Conservation (phyloP, 1,140 invertebrate genomes). For the Drosophila setifemur region DNA sequence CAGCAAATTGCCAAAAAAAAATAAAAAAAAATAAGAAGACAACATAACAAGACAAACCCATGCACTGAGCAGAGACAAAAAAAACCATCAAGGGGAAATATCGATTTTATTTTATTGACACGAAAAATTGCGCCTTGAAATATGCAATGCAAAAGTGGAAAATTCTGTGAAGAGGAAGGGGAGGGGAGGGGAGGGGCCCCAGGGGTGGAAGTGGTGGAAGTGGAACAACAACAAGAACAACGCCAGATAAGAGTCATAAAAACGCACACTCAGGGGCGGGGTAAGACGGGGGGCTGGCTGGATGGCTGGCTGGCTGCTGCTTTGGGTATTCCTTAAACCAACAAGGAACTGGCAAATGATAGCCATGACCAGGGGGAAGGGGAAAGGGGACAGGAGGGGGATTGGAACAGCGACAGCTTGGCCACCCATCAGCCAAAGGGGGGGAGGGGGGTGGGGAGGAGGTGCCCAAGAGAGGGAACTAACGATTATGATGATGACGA, state of each 20-base stretch:
- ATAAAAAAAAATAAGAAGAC: neutral
- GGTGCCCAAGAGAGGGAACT: slow-evolving; percentile 28
- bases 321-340: slow-evolving; percentile 40
- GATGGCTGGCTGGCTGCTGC: neutral
- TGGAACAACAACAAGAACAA: slow-evolving; percentile 59
- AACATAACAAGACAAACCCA: neutral
- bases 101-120: slow-evolving; percentile 77
- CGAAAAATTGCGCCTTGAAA: slow-evolving; percentile 76
- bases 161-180: slow-evolving; percentile 36
- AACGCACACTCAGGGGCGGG: slow-evolving; percentile 36
- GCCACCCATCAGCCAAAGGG: neutral
- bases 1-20: slow-evolving; percentile 33
- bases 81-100: slow-evolving; percentile 23
- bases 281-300: neutral
- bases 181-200: neutral
- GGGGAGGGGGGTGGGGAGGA: no score
- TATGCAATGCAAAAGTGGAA: slow-evolving; percentile 68
- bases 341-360: slow-evolving; percentile 7
- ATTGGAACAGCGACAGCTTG: neutral
- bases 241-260: slow-evolving; percentile 74
- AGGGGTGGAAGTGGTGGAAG: slow-evolving; percentile 19
- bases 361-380: neutral
- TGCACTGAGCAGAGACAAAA: no score
- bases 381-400: neutral
- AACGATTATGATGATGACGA: slow-evolving; percentile 77